A percentile compares a stretch with the other conserved stretches of the same genome.
These are phyloP conservation scores for Yasuhikotakia modesta DNA, from an alignment of 2,797 vertebrate genomes.

Conservation along the genomic window DNA sequence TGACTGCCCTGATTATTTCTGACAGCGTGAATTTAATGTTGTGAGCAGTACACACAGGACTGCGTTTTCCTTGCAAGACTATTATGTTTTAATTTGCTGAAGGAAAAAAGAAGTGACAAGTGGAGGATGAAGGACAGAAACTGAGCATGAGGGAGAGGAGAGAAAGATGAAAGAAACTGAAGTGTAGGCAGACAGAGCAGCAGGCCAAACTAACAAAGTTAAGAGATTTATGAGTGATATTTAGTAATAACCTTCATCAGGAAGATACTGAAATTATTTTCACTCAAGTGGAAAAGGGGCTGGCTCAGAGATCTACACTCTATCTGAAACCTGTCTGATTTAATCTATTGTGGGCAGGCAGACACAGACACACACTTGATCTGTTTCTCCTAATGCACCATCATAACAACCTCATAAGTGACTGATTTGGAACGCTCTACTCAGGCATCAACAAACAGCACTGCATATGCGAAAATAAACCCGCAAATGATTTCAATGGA, in stretches of 20 bases:
- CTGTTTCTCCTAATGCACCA: neutral
- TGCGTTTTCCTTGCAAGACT: slow-evolving; percentile 8
- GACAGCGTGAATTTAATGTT: neutral
- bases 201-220: slow-evolving; percentile 60
- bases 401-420: neutral
- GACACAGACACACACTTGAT: neutral
- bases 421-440: neutral
- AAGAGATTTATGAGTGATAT: slow-evolving; percentile 10
- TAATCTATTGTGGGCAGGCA: slow-evolving; percentile 1
- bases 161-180: slow-evolving; percentile 7
- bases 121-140: slow-evolving; percentile 15
- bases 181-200: slow-evolving; percentile 30
- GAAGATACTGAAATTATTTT: slow-evolving; percentile 67
- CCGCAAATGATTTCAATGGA: neutral
- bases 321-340: neutral
- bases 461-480: neutral
- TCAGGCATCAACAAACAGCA: neutral
- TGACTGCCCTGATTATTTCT: slow-evolving; percentile 1
- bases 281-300: slow-evolving; percentile 20
- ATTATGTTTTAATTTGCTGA: slow-evolving; percentile 33
- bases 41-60: neutral
- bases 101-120: slow-evolving; percentile 2
- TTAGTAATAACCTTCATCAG: slow-evolving; percentile 62
- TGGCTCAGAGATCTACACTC: slow-evolving; percentile 15
- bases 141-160: neutral